Percentiles rank a stretch among this genome's conserved stretches.
Conservation (phyloP, 1,140 invertebrate species). For the Stenopsyche tienmushanensis region DNA sequence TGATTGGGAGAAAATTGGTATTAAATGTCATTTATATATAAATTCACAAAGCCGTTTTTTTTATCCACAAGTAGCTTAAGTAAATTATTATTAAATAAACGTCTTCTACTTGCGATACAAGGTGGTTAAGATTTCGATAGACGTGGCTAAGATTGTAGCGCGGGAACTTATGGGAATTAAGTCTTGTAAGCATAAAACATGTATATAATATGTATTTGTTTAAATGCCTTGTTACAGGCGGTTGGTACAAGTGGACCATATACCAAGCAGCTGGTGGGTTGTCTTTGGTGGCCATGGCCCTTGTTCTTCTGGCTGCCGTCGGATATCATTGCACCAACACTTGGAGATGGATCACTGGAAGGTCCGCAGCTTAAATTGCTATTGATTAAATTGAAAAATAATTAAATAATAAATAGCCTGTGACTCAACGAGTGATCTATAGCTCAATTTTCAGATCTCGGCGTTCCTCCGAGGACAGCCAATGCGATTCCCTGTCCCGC, state of each 20-base stretch:
- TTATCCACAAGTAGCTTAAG: too few relatives aligned
- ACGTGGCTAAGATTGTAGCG: too few relatives aligned
- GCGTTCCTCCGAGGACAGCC: conserved; percentile 58
- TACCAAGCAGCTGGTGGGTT: conserved; percentile 57
- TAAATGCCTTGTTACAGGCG: too few relatives aligned
- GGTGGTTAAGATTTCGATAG: too few relatives aligned
- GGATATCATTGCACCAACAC: conserved; percentile 71
- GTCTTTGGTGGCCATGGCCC: conserved; percentile 62
- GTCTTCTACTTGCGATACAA: too few relatives aligned
- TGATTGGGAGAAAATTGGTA: too few relatives aligned
- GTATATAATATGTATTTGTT: too few relatives aligned
- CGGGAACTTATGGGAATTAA: too few relatives aligned
- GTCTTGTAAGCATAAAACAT: too few relatives aligned
- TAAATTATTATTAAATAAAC: too few relatives aligned
- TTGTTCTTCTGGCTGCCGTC: conserved; percentile 65
- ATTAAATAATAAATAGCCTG: neutral
- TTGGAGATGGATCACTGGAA: conserved; percentile 67
- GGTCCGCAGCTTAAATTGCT: conserved; percentile 41
- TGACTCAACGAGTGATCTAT: neutral
- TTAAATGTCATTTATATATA: too few relatives aligned
- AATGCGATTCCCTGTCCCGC: conserved; percentile 59
- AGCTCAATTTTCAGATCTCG: conserved; percentile 45
- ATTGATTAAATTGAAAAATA: neutral
- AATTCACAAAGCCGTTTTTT: too few relatives aligned
- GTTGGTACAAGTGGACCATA: conserved; percentile 52